Base-by-base conservation (phyloP, 2,888 invertebrate genomes). In the Strigamia maritima region DNA sequence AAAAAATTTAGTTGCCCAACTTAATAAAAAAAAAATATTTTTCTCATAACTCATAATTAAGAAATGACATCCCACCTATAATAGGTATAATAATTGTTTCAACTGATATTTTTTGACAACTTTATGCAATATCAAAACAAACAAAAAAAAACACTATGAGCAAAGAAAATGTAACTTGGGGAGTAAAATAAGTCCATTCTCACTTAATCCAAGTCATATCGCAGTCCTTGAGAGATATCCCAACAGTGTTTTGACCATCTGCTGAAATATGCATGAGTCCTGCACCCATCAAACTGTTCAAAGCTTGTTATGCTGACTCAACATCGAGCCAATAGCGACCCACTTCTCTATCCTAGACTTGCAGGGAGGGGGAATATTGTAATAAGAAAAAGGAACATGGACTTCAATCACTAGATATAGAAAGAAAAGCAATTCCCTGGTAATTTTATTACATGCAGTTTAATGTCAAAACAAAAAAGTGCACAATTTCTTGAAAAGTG, bases 241-340 rank as follows among this genome's bases (percentile, higher is more conserved):
- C 60, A 60, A 60, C 60, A 60, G 60, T 60, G 2, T 60, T 60
- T 60, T 60, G 60, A 22, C 60, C 60, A 60, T 60, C 60, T 60
- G 22, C 60, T 60, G 60, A 60, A 60, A 60, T 60, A 60, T 60
- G 60, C 60, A 60, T 60, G 60, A 60, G 22, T 60, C 60, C 60
- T 60, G 60, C 60, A 60, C 60, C 60, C 60, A 60, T 60, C 60
- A 60, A 60, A 60, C 22, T 60, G 7, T 60, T 19, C 60, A 60
- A 60, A 60, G 60, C 60, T 60, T 60, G 60, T 60, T 60, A 60
- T 60, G 60, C 60, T 60, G 60, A 60, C 60, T 60, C 60, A 22
- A 60, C 60, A 22, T 60, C 60, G 22, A 22, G 24, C 60, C 60
- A 22, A 60, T 60, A 3, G 60, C 19, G 60, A 60, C 60, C 60